phyloP scores from a whole-genome alignment of 2,113 vertebrate genomes.

The Caretta caretta region DNA sequence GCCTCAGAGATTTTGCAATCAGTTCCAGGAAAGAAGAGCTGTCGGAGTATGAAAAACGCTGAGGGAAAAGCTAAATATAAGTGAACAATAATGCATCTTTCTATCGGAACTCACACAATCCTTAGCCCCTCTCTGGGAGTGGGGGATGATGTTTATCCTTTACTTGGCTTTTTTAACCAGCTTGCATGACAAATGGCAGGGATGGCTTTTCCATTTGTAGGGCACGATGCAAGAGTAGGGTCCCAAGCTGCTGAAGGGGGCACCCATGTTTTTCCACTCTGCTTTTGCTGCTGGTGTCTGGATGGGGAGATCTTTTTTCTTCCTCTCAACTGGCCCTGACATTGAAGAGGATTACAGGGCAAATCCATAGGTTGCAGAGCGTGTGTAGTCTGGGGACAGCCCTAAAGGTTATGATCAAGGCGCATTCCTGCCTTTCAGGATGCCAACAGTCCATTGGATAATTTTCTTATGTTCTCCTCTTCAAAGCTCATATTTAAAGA shows the following conservation, averaged over 20 bases:
- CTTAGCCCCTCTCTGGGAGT: not conserved
- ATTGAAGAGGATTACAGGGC: not conserved
- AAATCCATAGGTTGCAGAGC: not conserved
- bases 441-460: rapidly evolving
- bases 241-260: not conserved
- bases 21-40: not conserved
- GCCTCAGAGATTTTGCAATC: not conserved
- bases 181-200: not conserved
- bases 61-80: not conserved
- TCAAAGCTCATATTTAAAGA: not conserved
- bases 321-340: not conserved
- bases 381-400: not conserved
- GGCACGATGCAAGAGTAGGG: not conserved
- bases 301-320: not conserved
- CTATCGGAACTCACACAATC: not conserved
- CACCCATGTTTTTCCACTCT: not conserved
- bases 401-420: not conserved
- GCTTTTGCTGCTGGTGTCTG: not conserved
- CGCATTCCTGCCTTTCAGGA: not conserved
- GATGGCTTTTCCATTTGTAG: not conserved
- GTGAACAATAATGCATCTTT: not conserved
- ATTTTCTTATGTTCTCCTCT: not conserved
- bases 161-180: not conserved
- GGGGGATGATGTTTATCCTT: not conserved
- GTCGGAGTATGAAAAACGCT: not conserved